Evolutionary conservation across 2,888 invertebrate species (phyloP), one percentile per base, ranked within the genome.

Genomic region (Phyto melanocephala): DNA sequence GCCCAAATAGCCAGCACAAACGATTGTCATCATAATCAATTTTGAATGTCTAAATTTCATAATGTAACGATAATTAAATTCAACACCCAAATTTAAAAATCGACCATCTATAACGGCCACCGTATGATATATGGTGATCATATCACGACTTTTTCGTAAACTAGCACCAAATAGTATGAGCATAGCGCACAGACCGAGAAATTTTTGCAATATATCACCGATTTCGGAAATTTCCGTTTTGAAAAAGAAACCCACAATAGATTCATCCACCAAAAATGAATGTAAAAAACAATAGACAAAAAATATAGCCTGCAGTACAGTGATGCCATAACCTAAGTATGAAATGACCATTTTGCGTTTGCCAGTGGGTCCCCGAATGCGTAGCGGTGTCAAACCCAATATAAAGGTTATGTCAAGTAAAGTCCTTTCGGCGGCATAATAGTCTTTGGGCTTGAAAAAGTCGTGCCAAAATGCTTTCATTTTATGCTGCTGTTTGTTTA

Each of bases 221-320:
- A 91, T 83, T 75, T 87, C 86, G 0, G 91, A 90, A 45, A 91
- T 90, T 60, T 90, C 87, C 13, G 90, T 90, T 60, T 90, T 88
- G 63, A 91, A 90, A 78, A 91, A 91, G 80, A 89, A 91, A 1
- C 89, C 88, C 15, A 91, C 90, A 84, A 91, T 91, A 10, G 90
- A 90, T 62, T 91, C 90, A 62, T 88, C 85, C 56, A 87, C 78
- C 3, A 88, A 63, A 54, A 90, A 87, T 0, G 90, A 88, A 28
- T 86, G 84, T 8, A 89, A 42, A 56, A 90, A 90, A 78, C 91
- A 91, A 71, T 88, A 88, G 84, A 88, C 87, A 54, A 90, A 91
- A 83, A 89, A 87, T 17, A 84, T 85, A 45, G 90, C 67, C 81
- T 90, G 90, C 0, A 89, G 47, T 4, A 87, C 62, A 10, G 89